These are phyloP conservation scores for Pseudomyrmex flavicornis DNA, from an alignment of 1,140 invertebrate genomes.

Conservation along the genomic window DNA sequence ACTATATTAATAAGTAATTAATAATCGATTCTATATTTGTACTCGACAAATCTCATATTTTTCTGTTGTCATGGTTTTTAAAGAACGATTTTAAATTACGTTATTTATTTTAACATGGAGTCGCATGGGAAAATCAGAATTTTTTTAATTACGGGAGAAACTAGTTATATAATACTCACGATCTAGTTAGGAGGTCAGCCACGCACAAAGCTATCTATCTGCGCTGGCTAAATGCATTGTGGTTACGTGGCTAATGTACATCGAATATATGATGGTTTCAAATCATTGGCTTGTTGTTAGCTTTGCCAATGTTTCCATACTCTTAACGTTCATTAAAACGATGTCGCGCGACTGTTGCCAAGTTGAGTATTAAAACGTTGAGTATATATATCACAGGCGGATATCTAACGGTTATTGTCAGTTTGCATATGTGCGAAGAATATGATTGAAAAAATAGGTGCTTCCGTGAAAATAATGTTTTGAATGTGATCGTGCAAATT, in stretches of 20 bases:
- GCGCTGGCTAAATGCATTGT: conserved; percentile 15
- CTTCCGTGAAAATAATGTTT: conserved; percentile 28
- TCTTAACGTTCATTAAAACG: conserved; percentile 7
- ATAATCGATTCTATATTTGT: too few species aligned
- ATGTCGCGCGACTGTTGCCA: not conserved
- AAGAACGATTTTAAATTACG: not conserved
- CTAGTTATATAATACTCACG: too few species aligned
- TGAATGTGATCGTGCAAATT: conserved; percentile 17
- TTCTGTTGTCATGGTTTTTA: not conserved
- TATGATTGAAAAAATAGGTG: conserved; percentile 1
- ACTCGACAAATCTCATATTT: not conserved
- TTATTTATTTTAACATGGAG: not conserved
- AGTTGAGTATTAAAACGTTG: conserved; percentile 5
- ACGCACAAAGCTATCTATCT: not conserved
- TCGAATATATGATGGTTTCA: conserved; percentile 17
- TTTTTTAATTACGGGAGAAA: not conserved
- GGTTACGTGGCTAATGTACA: conserved; percentile 25
- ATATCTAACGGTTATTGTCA: too few species aligned
- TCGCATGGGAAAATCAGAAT: not conserved
- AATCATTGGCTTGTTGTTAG: conserved; percentile 47
- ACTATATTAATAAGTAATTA: too few species aligned
- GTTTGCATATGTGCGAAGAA: too few species aligned
- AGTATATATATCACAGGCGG: too few species aligned
- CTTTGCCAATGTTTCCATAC: conserved; percentile 24
- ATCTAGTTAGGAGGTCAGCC: conserved; percentile 2